Evolutionary conservation across 92 coral and sea anemone species (phyloP).

Genomic region (Chrysogorgia sp.): DNA sequence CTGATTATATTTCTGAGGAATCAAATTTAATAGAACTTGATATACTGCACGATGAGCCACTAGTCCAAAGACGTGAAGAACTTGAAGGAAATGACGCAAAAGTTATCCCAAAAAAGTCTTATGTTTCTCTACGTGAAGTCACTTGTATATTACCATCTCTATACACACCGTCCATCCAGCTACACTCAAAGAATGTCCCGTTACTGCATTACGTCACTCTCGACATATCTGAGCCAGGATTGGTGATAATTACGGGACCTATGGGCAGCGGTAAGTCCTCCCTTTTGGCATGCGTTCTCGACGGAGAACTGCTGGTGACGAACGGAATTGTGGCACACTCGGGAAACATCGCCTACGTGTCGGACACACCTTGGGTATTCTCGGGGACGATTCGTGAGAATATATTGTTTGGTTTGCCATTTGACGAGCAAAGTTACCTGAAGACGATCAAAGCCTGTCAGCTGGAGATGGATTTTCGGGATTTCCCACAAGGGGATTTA

Average conservation of each 20-base stretch:
- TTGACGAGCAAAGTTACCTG: neutral
- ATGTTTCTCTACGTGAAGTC: neutral
- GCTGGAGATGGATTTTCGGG: conserved; percentile 22
- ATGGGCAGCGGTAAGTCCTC: conserved; percentile 46
- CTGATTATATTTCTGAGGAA: too few relatives aligned
- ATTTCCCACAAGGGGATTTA: conserved; percentile 27
- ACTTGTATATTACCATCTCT: neutral
- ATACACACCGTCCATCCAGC: neutral
- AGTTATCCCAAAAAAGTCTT: neutral
- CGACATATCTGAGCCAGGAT: neutral
- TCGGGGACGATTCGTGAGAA: conserved; percentile 50
- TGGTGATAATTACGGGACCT: conserved; percentile 33
- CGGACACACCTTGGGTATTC: conserved; percentile 39
- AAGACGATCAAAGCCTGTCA: conserved; percentile 21
- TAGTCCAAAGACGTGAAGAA: too few relatives aligned
- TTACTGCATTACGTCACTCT: conserved; percentile 1
- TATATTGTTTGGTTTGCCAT: conserved; percentile 33
- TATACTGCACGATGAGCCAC: too few relatives aligned
- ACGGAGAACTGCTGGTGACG: conserved; percentile 22
- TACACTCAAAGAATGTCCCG: neutral
- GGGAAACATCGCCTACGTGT: conserved; percentile 32
- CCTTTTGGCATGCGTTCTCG: conserved; percentile 15
- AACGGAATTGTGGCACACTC: neutral
- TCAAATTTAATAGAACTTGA: too few relatives aligned
- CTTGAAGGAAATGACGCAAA: too few relatives aligned